Percentiles rank a stretch among this genome's conserved stretches.
Conservation (phyloP, 2,888 invertebrate species). For the Phorcus lineatus region DNA sequence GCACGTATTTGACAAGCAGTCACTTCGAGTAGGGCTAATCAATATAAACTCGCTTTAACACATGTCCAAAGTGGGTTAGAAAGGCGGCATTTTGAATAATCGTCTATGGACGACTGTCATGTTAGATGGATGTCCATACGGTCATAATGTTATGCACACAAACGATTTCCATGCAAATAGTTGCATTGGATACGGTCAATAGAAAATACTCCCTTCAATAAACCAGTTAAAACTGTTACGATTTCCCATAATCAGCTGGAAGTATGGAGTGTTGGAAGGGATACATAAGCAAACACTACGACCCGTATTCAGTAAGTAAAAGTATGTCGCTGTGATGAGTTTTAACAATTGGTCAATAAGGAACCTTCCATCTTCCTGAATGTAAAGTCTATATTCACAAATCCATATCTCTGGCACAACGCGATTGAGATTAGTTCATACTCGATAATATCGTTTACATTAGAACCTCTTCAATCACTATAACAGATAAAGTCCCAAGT, state of each 20-base stretch:
- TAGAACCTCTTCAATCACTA: background rate
- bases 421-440: background rate
- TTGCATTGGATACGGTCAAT: no score
- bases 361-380: background rate
- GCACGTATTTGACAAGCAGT: no score
- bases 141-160: no score
- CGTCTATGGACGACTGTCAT: no score
- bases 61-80: no score
- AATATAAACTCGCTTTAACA: no score
- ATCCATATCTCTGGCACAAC: background rate
- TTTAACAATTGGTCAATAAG: background rate
- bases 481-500: background rate
- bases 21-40: no score
- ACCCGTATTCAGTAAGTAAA: background rate
- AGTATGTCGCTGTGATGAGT: background rate
- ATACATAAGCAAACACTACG: background rate
- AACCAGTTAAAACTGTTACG: no score
- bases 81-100: no score
- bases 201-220: no score
- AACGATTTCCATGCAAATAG: no score
- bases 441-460: slow-evolving; percentile 8
- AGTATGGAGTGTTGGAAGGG: background rate
- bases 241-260: background rate
- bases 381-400: background rate
- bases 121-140: no score